These are phyloP conservation scores for Avahi laniger DNA, from an alignment of 2,797 vertebrate genomes.

Conservation along the genomic window DNA sequence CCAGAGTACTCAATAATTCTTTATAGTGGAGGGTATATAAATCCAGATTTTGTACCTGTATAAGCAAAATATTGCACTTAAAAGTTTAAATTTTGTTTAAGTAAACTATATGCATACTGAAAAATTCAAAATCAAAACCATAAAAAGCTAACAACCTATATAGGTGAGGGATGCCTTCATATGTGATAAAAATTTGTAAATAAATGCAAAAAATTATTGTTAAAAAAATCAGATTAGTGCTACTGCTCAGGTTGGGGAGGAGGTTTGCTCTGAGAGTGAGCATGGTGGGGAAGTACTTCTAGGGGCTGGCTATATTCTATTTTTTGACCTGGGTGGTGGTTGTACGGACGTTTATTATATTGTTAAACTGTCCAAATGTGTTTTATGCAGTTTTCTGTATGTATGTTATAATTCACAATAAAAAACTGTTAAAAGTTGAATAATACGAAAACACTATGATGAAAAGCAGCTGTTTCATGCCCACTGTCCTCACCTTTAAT, in stretches of 20 bases:
- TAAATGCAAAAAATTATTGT: neutral
- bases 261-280: neutral
- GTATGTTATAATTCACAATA: constrained; percentile 49
- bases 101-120: neutral
- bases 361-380: constrained; percentile 45
- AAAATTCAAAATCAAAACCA: neutral
- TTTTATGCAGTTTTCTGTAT: constrained; percentile 27
- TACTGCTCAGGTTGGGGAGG: accelerated
- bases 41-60: neutral
- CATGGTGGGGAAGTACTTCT: accelerated
- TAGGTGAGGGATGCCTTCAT: neutral
- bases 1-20: neutral
- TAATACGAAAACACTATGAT: neutral
- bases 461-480: neutral
- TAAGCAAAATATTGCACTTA: neutral
- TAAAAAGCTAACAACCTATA: neutral
- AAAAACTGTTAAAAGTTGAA: constrained; percentile 30
- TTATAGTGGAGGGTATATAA: neutral
- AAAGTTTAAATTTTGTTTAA: neutral
- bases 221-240: neutral
- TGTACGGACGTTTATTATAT: constrained; percentile 22
- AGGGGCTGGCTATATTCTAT: neutral
- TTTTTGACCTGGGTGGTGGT: neutral
- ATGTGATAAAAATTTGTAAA: neutral
- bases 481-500: neutral